phyloP scores from a whole-genome alignment of 2,113 vertebrate species.

The Microtus richardsoni region DNA sequence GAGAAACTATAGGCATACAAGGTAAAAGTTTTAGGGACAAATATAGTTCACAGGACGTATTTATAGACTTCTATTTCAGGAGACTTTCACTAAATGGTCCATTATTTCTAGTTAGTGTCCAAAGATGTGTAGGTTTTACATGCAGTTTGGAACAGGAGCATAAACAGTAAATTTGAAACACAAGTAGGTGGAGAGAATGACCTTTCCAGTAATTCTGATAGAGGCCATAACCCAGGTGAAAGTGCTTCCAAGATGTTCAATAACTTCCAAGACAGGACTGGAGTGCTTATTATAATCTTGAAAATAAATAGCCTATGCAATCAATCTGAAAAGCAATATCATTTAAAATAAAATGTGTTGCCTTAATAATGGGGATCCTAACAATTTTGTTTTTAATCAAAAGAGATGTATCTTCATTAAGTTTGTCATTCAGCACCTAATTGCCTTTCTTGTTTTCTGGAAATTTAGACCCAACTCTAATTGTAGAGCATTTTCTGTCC shows the following conservation, averaged over 20 bases:
- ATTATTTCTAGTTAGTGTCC: slow-evolving; percentile 47
- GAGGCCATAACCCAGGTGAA: not conserved
- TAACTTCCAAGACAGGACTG: not conserved
- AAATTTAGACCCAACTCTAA: slow-evolving; percentile 49
- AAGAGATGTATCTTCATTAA: not conserved
- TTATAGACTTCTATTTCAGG: slow-evolving; percentile 31
- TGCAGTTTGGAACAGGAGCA: not conserved
- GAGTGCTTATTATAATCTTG: slow-evolving; percentile 5
- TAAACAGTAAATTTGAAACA: slow-evolving; percentile 23
- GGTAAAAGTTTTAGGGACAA: slow-evolving; percentile 39
- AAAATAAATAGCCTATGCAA: not conserved
- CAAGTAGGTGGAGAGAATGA: slow-evolving; percentile 4
- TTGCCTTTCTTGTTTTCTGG: not conserved
- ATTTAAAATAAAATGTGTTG: slow-evolving; percentile 5
- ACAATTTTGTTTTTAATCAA: not conserved
- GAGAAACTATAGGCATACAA: not conserved
- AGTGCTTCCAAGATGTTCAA: slow-evolving; percentile 7
- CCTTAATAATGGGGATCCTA: not conserved
- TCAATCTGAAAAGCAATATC: slow-evolving; percentile 28
- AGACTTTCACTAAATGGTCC: slow-evolving; percentile 49
- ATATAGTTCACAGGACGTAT: not conserved
- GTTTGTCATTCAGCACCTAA: not conserved
- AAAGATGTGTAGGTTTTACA: not conserved
- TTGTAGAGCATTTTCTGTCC: slow-evolving; percentile 39
- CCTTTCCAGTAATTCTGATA: slow-evolving; percentile 27